A percentile compares a stretch with the other conserved stretches of the same genome.
Conservation (phyloP, 2,797 vertebrate species). For the Sebastes diploproa region DNA sequence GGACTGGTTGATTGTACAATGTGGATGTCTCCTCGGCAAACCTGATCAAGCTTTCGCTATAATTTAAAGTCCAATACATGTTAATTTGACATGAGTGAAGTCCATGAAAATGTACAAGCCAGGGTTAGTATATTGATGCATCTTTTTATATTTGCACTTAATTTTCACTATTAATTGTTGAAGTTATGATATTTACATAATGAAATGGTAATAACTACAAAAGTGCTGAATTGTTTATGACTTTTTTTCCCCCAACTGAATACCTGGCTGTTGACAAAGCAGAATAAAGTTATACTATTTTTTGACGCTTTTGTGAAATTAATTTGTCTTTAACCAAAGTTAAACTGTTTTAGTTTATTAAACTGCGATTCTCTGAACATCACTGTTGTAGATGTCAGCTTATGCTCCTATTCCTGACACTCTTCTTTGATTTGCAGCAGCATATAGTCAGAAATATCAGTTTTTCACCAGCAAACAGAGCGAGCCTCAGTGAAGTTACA, state of each 20-base stretch:
- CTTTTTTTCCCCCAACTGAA: constrained; percentile 2
- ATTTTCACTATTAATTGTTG: constrained; percentile 53
- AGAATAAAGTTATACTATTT: constrained; percentile 31
- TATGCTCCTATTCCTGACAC: constrained; percentile 9
- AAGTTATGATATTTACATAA: constrained; percentile 56
- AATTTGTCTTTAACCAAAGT: constrained; percentile 32
- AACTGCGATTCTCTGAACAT: constrained; percentile 36
- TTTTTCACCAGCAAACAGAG: background rate
- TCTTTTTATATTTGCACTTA: constrained; percentile 71
- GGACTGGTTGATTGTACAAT: constrained; percentile 78
- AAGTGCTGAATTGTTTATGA: constrained; percentile 54
- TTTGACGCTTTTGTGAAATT: constrained; percentile 10
- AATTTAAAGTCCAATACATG: constrained; percentile 48
- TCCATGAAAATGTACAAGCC: constrained; percentile 34
- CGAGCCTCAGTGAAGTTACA: background rate
- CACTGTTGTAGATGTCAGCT: constrained; percentile 12
- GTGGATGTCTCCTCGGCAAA: constrained; percentile 58
- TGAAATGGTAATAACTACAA: constrained; percentile 55
- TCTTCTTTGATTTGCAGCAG: constrained; percentile 2
- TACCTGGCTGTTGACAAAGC: constrained; percentile 59
- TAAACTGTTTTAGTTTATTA: background rate
- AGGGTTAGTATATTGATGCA: constrained; percentile 34
- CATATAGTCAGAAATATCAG: constrained; percentile 1
- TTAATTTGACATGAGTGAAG: constrained; percentile 36
- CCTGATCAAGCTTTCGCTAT: constrained; percentile 55